Base-by-base conservation (phyloP, 2,113 vertebrate species). In the Raja brachyura region DNA sequence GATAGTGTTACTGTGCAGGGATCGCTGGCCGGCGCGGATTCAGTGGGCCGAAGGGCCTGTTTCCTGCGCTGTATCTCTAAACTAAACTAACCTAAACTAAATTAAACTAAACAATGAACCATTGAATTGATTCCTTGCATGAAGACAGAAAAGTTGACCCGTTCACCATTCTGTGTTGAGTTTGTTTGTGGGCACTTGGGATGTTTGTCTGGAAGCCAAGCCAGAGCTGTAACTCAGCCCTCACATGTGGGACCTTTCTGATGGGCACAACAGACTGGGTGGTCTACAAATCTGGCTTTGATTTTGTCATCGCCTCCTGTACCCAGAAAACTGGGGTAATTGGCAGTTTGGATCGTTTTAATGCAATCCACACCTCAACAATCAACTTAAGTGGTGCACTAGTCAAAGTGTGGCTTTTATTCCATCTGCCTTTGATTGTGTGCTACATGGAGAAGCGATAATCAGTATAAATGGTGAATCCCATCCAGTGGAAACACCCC, bases 251-350 rank as follows among this genome's bases (percentile, higher is more conserved):
- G 13, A 31, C 31, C 59, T 16, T 88, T 88, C 13, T 88, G 59
- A 83, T 54, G 48, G 79, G 33, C 9, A 48, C 10, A 28, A 63
- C 83, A 63, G 4, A 63, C 28, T 88, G 83, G 56, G 83, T n/a
- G 83, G 83, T 88, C 83, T 63, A 31, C 83, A 63, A 88, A 61
- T 88, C 83, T 88, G 83, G 28, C 83, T 88, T 88, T 31, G 59
- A 88, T 88, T 88, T 88, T 88, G 59, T 88, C 61, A 54, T 85
- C 9, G n/a, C 61, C 83, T 66, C 18, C 61, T 18, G 28, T 63
- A 63, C n/a, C 83, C 59, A 63, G 31, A 88, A 61, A 33, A 63
- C 28, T 31, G 83, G 28, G 31, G 56, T n/a, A 88, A 66, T 88
- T 66, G 83, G 59, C 59, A 66, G 83, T 88, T 88, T 31, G 59